Evolutionary conservation across 2,888 invertebrate genomes (phyloP).

Genomic region (Barypeithes pellucidus): DNA sequence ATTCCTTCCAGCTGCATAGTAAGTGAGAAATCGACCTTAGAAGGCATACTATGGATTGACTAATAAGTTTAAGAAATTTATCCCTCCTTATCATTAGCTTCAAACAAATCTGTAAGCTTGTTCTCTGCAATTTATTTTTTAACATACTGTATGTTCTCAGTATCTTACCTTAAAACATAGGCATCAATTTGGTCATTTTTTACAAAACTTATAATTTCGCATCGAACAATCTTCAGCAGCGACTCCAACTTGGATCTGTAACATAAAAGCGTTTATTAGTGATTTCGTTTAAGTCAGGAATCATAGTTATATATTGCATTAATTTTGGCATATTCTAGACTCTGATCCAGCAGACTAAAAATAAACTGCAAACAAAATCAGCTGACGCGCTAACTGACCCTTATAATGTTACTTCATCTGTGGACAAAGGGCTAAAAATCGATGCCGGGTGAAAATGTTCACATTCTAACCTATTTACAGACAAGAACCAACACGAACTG

Average conservation of each 20-base stretch:
- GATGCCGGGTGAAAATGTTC: conserved; percentile 38
- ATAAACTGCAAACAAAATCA: conserved; percentile 40
- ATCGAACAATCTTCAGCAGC: conserved; percentile 91
- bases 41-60: too few relatives aligned
- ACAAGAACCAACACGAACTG: conserved; percentile 19
- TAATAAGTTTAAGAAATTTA: too few relatives aligned
- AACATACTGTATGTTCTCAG: too few relatives aligned
- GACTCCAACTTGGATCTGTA: conserved; percentile 90
- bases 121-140: too few relatives aligned
- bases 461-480: conserved; percentile 27
- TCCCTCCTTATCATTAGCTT: too few relatives aligned
- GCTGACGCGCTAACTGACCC: conserved; percentile 34
- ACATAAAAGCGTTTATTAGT: conserved; percentile 39
- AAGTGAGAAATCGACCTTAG: too few relatives aligned
- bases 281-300: not conserved
- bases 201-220: conserved; percentile 95
- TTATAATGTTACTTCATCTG: not conserved
- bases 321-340: not conserved
- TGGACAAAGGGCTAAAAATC: conserved; percentile 40
- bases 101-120: too few relatives aligned
- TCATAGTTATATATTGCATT: not conserved
- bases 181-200: conserved; percentile 94
- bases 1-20: too few relatives aligned
- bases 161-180: conserved; percentile 92
- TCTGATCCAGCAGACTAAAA: conserved; percentile 1